Evolutionary conservation across 2,113 vertebrate genomes (phyloP), one percentile per base, ranked within the genome.

Genomic region (Tychaedon coryphoeus): DNA sequence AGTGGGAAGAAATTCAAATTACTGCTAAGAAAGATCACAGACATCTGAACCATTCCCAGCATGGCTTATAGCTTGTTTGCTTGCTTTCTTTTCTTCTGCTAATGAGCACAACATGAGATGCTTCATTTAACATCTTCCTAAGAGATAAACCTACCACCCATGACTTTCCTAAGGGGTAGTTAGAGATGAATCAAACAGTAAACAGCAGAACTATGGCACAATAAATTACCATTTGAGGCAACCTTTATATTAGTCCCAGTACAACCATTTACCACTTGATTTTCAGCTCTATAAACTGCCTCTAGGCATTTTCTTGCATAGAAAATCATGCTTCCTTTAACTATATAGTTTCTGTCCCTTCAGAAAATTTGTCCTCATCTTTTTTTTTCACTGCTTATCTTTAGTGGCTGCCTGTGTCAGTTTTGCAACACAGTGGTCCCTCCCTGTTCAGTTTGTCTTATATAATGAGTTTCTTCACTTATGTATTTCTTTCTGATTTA

Each of bases 281-380:
- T 96, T 92, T 71, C 78, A 90, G 71, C 81, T 88, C 57, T 8
- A n/a, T 45, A 91, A 97, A 87, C 29, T 89, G 58, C 33, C 69
- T 86, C 54, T 79, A 88, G 75, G 40, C 11, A 8, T 57, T 76
- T 60, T 81, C 57, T 77, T 5, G 3, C 50, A 48, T 6, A 16
- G 56, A 92, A 94, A 92, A 54, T 26, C 38, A 43, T 0, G 2
- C 26, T 82, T 90, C n/a, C 28, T 87, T 92, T 88, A 86, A 91
- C 17, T 36, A 19, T 42, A 65, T 14, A 42, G 19, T 2, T 81
- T 89, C 79, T 71, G 10, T 53, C 34, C 56, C 48, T 64, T 48
- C 33, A 54, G 50, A 88, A 94, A 76, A 45, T 40, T 47, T 48
- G 4, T 42, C 17, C 11, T 65, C 24, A 16, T n/a, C 4, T 66